Base-by-base conservation (phyloP, 2,797 vertebrate genomes). In the Anniella stebbinsi region DNA sequence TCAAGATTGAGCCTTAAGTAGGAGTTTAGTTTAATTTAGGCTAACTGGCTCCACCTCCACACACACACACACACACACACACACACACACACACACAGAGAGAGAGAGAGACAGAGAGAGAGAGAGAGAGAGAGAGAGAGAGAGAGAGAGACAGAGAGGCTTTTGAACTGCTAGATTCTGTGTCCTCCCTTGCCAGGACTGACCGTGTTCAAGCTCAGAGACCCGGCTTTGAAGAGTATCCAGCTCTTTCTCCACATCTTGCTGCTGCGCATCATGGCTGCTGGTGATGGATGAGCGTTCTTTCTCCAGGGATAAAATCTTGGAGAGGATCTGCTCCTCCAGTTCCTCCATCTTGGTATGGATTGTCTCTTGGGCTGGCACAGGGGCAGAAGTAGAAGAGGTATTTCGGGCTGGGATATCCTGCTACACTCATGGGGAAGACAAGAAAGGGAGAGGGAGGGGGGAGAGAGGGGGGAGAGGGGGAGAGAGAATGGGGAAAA, bases 281-380 rank as follows among this genome's bases (percentile, higher is more conserved):
- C 97, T 97, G 92, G 96, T 97, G 89, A 98, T 96, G 0, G 98
- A 97, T 70, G 97, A 97, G 23, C 98, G 98, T 88, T 99, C 98
- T 92, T 98, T 98, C 96, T 99, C 98, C 95, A 99, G 97, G 25
- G 98, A 97, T 95, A 98, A 96, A 93, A 99, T 97, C 96, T 99
- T 99, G 95, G 97, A 98, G 96, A 99, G 98, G 94, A 99, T 98
- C 96, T 99, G 98, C 30, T 97, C 98, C 94, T 99, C 99, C 94
- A 99, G 93, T 91, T 98, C 98, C 7, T 99, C 98, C 97, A 99
- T 97, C 95, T 97, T 97, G 96, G 97, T 97, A 95, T 98, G 97
- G 91, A 97, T 94, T 38, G 95, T 82, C 0, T 97, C 92, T 1
- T 95, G 96, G 57, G 92, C 80, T 0, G 93, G 89, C 0, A 95